Evolutionary conservation across 2,797 vertebrate genomes (phyloP), one percentile per base, ranked within the genome.

Genomic region (Paguma larvata): DNA sequence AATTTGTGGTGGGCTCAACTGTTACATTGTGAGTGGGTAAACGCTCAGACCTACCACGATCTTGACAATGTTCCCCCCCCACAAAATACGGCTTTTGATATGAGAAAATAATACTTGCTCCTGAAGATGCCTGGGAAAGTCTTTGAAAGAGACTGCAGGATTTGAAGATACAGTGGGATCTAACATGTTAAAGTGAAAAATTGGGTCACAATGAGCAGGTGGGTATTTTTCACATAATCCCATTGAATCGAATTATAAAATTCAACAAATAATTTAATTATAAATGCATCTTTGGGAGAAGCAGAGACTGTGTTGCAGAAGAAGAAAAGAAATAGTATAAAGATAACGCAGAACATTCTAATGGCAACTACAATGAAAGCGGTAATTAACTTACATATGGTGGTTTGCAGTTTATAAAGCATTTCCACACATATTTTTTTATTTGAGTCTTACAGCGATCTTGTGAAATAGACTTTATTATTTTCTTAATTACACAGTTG

Each of bases 401-500:
- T 62, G n/a, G 62, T 77, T 88, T 75, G 77, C 62, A 87, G 67
- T 92, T 96, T 96, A 90, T 67, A 83, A 97, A 89, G 77, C 48
- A 94, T 93, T 96, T 85, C 65, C 27, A 88, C 38, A 88, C 19
- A 21, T n/a, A 83, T 72, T 89, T 80, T 96, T 95, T 93, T 86
- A 83, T 80, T 86, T 87, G 53, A 90, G n/a, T 41, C 32, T 56
- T 93, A 63, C 9, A 83, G 83, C 16, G 67, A 89, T 85, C 25
- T 86, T 93, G 32, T 63, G 44, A 95, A 59, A 93, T 53, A 51
- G 41, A 77, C 59, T 86, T 94, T 68, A 94, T 78, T 97, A 93
- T 97, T 95, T 96, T 86, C 77, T 92, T 97, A 98, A 98, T 96
- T 96, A 97, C 2, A 97, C 14, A 88, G 84, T 51, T 44, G 32